A percentile compares a stretch with the other conserved stretches of the same genome.
These are phyloP conservation scores for Nysson spinosus DNA, from an alignment of 2,888 invertebrate genomes.

Conservation along the genomic window DNA sequence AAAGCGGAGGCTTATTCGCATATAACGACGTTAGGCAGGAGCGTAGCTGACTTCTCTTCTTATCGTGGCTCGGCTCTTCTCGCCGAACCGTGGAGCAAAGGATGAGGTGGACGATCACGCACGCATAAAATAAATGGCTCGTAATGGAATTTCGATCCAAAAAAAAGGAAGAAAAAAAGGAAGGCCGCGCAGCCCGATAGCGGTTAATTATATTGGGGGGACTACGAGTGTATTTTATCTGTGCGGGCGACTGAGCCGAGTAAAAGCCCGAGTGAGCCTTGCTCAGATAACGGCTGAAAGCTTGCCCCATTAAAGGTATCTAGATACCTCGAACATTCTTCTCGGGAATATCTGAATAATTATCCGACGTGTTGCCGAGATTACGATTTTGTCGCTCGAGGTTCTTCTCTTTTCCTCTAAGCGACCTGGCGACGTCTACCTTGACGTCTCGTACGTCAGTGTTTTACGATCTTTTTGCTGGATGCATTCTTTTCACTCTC, in stretches of 20 bases:
- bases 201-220: slow-evolving; percentile 66
- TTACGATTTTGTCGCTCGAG: slow-evolving; percentile 66
- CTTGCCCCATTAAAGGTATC: slow-evolving; percentile 76
- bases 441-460: slow-evolving; percentile 44
- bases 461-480: slow-evolving; percentile 49
- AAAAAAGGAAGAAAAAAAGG: slow-evolving; percentile 27
- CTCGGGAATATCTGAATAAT: slow-evolving; percentile 73
- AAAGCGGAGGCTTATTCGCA: slow-evolving; percentile 42
- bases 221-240: slow-evolving; percentile 69
- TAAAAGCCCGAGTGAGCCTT: slow-evolving; percentile 72
- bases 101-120: slow-evolving; percentile 57
- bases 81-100: slow-evolving; percentile 28
- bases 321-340: slow-evolving; percentile 72
- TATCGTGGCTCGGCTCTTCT: slow-evolving; percentile 45
- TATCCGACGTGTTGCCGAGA: slow-evolving; percentile 71
- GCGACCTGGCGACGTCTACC: slow-evolving; percentile 33
- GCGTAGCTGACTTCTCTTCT: slow-evolving; percentile 44
- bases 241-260: slow-evolving; percentile 64
- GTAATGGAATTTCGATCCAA: slow-evolving; percentile 71
- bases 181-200: slow-evolving; percentile 56
- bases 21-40: slow-evolving; percentile 50
- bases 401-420: slow-evolving; percentile 9
- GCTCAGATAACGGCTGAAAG: slow-evolving; percentile 74
- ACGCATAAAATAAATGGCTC: slow-evolving; percentile 69
- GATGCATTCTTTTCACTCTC: slow-evolving; percentile 30